Base-by-base conservation (phyloP, 2,888 invertebrate genomes). In the Pherbina coryleti region DNA sequence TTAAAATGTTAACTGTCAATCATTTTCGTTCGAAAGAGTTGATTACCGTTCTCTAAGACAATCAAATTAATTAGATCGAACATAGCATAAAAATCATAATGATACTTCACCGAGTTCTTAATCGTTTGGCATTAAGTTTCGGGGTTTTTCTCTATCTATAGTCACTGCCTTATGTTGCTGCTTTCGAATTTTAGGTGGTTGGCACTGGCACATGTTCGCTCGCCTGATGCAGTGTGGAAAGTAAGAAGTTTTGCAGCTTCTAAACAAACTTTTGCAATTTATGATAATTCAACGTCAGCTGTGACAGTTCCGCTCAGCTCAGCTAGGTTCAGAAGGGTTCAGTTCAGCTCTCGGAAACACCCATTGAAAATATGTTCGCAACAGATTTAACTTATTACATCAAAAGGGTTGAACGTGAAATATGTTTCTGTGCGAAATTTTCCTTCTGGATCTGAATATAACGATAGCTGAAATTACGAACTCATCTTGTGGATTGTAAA, bases 261-360 rank as follows among this genome's bases (percentile, higher is more conserved):
- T 84, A 85, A 85, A 84, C 85, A 85, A 85, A 85, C 85, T 85
- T 85, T 82, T 84, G 84, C 85, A 86, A 86, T 86, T 86, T 87
- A 86, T 86, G 86, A 85, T 86, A 86, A 86, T 86, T 86, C 85
- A 84, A 87, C 86, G 86, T 86, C 87, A 86, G 86, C 86, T 86
- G 86, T 84, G 86, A 86, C 85, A 85, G 85, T 85, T 86, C 84
- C 83, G 83, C 82, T 81, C 77, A 79, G 83, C 82, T 80, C 83
- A 81, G 62, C 76, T 74, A 55, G 44, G 76, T 79, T 55, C 76
- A 69, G 67, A 31, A 17, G 25, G n/a, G 64, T 66, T 55, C 28
- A 67, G 60, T 79, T 74, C 57, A 34, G 53, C 37, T 25, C 31
- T 11, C 55, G 57, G 70, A 62, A 62, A 69, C 51, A 72, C 37